Base-by-base conservation (phyloP, 2,113 vertebrate species). In the Rallus limicola region DNA sequence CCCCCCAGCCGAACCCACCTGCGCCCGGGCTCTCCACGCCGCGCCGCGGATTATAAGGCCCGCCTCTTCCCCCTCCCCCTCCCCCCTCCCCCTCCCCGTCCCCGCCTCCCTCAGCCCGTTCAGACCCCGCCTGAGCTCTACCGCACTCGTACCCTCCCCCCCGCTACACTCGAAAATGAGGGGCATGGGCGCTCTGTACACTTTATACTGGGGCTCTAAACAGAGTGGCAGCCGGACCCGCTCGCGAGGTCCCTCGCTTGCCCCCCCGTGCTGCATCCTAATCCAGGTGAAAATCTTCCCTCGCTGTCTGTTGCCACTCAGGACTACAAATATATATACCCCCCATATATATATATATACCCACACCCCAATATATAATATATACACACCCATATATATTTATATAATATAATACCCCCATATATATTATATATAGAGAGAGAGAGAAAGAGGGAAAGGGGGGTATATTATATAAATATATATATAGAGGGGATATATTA, bases 211-310 rank as follows among this genome's bases (percentile, higher is more conserved):
- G 0, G 17, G 70, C 56, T 78, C 62, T 33, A 48, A 70, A 38
- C 1, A 12, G 29, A 26, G 26, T 0, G 12, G 4, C 26, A 53
- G 10, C 26, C 29, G 25, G 33, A 14, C 29, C 29, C 2, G 2
- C 42, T 48, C 1, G 0, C 36, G 17, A 2, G 2, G 10, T 68
- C 34, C 29, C 4, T 33, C 8, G 1, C 40, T 82, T 26, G 62
- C 34, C 6, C 16, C 26, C 17, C 28, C 3, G 2, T 4, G 31
- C 67, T 36, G 36, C 28, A 6, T 36, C 53, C 65, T 46, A 44
- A 53, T 17, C 68, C 13, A 16, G 31, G 7, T 21, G 50, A 55
- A 80, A 84, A 3, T 20, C 9, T 8, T 29, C 21, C 26, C 34
- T 46, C 36, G 50, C 50, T 58, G 71, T 34, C 67, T 64, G 40